Percentiles rank a stretch among this genome's conserved stretches.
phyloP scores from a whole-genome alignment of 30 jellyfish, hydroid and myxozoan species.

The Hydractinia echinata region DNA sequence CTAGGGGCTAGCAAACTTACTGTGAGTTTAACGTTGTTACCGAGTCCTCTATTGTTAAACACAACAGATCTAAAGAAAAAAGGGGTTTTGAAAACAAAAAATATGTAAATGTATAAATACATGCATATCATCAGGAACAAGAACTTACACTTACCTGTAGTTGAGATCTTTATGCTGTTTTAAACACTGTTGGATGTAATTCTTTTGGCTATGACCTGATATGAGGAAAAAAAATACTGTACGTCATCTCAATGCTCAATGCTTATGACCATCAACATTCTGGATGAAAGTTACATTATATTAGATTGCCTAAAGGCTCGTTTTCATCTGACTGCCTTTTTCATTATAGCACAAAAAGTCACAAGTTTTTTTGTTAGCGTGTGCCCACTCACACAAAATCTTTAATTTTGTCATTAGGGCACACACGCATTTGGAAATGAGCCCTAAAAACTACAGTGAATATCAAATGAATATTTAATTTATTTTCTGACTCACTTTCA shows the following conservation, averaged over 20 bases:
- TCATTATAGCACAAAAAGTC: too few relatives aligned
- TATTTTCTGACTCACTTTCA: not conserved
- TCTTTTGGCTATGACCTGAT: constrained; percentile 27
- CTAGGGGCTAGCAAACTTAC: constrained; percentile 14
- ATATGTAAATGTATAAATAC: not conserved
- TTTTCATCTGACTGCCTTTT: too few relatives aligned
- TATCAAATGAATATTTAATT: not conserved
- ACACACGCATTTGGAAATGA: too few relatives aligned
- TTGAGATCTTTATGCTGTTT: constrained; percentile 41
- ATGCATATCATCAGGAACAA: not conserved
- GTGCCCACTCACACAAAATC: too few relatives aligned
- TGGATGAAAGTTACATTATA: too few relatives aligned
- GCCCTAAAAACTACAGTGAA: not conserved
- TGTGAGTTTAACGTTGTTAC: constrained; percentile 35
- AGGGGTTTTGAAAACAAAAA: not conserved
- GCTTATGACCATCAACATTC: too few relatives aligned
- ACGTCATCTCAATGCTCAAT: too few relatives aligned
- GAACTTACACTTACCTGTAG: constrained; percentile 29
- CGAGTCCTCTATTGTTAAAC: constrained; percentile 62
- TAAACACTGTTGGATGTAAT: constrained; percentile 41
- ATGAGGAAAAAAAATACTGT: not conserved
- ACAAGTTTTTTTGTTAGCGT: too few relatives aligned
- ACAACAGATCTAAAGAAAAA: constrained; percentile 39
- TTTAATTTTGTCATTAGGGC: too few relatives aligned
- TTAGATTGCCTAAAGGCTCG: too few relatives aligned